phyloP scores from a whole-genome alignment of 1,140 invertebrate species.

The Lineus longissimus region DNA sequence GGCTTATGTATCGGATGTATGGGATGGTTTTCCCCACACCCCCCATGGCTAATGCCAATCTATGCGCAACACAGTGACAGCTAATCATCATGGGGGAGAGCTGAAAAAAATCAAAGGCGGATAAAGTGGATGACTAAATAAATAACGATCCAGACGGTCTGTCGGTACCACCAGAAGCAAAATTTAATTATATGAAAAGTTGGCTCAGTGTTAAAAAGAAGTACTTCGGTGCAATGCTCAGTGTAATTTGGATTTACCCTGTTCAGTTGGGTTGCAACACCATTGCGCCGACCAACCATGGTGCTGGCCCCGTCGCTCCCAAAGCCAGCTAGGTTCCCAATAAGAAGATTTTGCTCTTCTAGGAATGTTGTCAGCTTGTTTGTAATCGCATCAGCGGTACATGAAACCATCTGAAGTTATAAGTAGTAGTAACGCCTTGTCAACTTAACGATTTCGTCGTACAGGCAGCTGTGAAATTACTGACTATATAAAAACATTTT shows the following conservation, averaged over 20 bases:
- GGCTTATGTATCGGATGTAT: too few species aligned
- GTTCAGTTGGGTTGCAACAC: background rate
- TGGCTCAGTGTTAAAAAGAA: too few species aligned
- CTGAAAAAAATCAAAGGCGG: background rate
- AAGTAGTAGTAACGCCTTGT: background rate
- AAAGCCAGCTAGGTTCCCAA: background rate
- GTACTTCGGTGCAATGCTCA: too few species aligned
- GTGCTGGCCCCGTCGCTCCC: background rate
- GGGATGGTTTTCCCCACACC: background rate
- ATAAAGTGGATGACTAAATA: background rate
- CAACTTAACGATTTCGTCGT: too few species aligned
- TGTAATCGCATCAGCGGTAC: background rate
- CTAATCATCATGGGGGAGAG: background rate
- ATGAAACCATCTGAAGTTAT: background rate
- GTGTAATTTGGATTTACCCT: background rate
- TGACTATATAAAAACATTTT: too few species aligned
- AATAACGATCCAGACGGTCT: background rate
- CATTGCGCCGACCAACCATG: conserved; percentile 5
- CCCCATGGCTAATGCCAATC: conserved; percentile 3
- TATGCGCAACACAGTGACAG: conserved; percentile 1
- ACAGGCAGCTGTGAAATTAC: too few species aligned
- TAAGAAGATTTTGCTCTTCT: background rate
- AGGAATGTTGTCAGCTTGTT: background rate
- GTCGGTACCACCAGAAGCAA: too few species aligned
- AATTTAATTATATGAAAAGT: too few species aligned